These are phyloP conservation scores for Lycocerus yunnanus DNA, from an alignment of 2,888 invertebrate species.

Conservation along the genomic window DNA sequence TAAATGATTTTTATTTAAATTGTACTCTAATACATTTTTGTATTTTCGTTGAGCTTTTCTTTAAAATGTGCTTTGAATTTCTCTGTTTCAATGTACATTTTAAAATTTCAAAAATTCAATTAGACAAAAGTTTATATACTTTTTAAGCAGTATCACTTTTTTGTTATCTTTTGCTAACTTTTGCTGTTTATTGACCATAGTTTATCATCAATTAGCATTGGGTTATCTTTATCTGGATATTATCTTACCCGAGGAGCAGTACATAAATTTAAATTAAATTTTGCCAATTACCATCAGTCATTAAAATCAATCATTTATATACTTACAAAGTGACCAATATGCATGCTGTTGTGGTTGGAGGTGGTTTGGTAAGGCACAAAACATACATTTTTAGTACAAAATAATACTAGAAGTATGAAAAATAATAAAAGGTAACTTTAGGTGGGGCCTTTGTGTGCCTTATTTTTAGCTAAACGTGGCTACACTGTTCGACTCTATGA, in stretches of 20 bases:
- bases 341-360: constrained; percentile 60
- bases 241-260: background rate
- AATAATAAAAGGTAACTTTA: background rate
- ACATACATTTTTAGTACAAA: constrained; percentile 30
- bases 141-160: too few species aligned
- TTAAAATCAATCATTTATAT: too few species aligned
- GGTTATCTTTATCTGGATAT: background rate
- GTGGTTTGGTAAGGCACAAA: constrained; percentile 72
- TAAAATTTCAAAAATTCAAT: too few species aligned
- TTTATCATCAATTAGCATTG: background rate
- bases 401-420: background rate
- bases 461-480: constrained; percentile 83
- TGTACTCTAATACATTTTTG: too few species aligned
- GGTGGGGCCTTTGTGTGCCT: constrained; percentile 86
- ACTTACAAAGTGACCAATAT: background rate
- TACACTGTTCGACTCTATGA: constrained; percentile 54
- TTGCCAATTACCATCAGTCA: too few species aligned
- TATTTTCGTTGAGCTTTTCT: too few species aligned
- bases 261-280: background rate
- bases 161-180: background rate
- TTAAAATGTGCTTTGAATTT: too few species aligned
- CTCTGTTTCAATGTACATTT: too few species aligned
- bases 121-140: too few species aligned
- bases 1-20: too few species aligned
- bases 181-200: background rate